Conservation (phyloP, 2,797 vertebrate species). For the Manis crassicaudata region DNA sequence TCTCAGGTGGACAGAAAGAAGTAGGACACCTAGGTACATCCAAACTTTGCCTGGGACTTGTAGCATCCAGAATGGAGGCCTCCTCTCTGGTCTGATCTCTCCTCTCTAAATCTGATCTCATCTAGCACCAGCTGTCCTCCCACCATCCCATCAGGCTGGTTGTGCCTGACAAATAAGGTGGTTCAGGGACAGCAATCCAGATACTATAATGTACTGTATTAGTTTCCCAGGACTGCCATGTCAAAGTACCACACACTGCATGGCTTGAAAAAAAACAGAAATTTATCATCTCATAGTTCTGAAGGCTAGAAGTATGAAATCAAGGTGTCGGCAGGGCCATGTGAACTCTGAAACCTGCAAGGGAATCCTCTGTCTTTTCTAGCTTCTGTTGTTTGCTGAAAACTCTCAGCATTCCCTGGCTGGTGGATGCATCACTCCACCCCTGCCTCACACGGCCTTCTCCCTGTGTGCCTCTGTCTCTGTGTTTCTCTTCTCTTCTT, state of each 20-base stretch:
- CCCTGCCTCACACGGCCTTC: background rate
- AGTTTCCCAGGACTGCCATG: background rate
- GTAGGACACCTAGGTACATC: background rate
- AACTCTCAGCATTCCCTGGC: background rate
- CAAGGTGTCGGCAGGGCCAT: background rate
- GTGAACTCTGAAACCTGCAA: background rate
- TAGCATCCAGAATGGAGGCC: background rate
- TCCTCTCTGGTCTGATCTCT: background rate
- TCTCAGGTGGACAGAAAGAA: background rate
- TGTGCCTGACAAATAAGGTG: background rate
- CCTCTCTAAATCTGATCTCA: background rate
- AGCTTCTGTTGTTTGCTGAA: background rate
- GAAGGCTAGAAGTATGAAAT: background rate
- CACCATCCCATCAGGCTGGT: background rate
- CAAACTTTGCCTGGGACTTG: background rate
- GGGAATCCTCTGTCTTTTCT: background rate
- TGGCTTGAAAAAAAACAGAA: background rate
- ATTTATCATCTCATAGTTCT: background rate
- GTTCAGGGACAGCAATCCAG: background rate
- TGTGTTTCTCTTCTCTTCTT: background rate
- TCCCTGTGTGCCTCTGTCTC: background rate
- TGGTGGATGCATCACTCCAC: background rate
- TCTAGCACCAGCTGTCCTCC: background rate
- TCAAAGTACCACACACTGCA: background rate
- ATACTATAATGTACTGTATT: background rate